Evolutionary conservation across 2,888 invertebrate genomes (phyloP), one percentile per base, ranked within the genome.

Genomic region (Pterostichus niger): DNA sequence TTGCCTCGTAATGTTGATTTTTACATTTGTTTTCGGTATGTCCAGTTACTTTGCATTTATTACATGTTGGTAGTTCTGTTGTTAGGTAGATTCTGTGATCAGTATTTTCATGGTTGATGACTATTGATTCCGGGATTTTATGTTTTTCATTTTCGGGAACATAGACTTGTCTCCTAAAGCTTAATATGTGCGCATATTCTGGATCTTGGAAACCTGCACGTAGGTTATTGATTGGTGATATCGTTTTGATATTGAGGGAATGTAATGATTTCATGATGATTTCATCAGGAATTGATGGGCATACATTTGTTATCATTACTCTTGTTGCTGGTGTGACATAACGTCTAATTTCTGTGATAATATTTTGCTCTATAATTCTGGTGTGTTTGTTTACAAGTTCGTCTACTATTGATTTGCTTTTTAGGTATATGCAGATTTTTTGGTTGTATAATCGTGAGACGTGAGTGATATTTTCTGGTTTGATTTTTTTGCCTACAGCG

Each of bases 391-490:
- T n/a, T n/a, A n/a, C n/a, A n/a, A n/a, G n/a, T n/a, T n/a, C n/a
- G n/a, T n/a, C n/a, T n/a, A n/a, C n/a, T n/a, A n/a, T n/a, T n/a
- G n/a, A n/a, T n/a, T 15, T 54, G 15, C 13, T 15, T 54, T 54
- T 54, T 2, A 54, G 13, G 15, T 54, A 54, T 54, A 15, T 54
- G 15, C 54, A 54, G 7, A 54, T 54, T 15, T 15, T n/a, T 15
- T 54, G 13, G 15, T 54, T 54, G 6, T 11, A 78, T 11, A 68
- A 71, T 79, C 83, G 49, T 0, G 83, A 79, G 4, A 54, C 52
- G 17, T 49, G 46, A 6, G 46, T 15, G 11, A 83, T 76, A 54
- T 84, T 78, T 84, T 71, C 82, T 17, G 54, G 64, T 56, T 68
- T 64, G 15, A 40, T 52, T 56, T 77, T 44, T 44, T 78, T 40